phyloP scores from a whole-genome alignment of 2,113 vertebrate genomes.

The Micronycteris hirsuta region DNA sequence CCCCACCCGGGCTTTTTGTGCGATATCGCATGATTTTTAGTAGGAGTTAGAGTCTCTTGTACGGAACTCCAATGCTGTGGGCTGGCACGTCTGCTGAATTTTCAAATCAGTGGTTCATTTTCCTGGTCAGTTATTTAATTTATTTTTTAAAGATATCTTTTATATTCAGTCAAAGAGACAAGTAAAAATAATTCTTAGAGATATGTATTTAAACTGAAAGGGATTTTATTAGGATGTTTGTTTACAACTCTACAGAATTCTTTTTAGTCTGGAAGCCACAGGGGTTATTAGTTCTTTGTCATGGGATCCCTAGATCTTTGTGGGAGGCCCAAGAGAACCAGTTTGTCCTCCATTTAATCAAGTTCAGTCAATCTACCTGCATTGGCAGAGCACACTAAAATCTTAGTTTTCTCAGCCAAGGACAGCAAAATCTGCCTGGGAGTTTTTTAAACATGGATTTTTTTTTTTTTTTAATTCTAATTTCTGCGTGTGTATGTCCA shows the following conservation, averaged over 20 bases:
- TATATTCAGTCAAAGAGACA: constrained; percentile 51
- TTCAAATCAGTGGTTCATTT: constrained; percentile 69
- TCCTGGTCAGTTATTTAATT: constrained; percentile 49
- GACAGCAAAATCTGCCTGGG: background rate
- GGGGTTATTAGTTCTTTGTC: constrained; percentile 66
- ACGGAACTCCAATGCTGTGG: constrained; percentile 61
- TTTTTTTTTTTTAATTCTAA: no score
- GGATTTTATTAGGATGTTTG: constrained; percentile 51
- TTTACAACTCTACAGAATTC: constrained; percentile 49
- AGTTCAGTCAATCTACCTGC: constrained; percentile 29
- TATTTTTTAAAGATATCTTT: constrained; percentile 44
- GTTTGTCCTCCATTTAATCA: constrained; percentile 60
- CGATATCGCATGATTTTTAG: constrained; percentile 51
- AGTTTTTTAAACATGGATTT: constrained; percentile 32
- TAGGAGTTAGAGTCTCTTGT: constrained; percentile 46
- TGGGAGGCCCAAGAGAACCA: constrained; percentile 37
- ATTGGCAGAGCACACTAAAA: constrained; percentile 43
- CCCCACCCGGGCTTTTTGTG: constrained; percentile 27
- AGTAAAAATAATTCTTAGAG: constrained; percentile 53
- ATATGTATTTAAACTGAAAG: constrained; percentile 33
- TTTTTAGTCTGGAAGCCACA: constrained; percentile 42
- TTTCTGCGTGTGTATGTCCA: background rate
- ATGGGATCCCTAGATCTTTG: constrained; percentile 55
- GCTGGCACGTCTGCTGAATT: constrained; percentile 66
- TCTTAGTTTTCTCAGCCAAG: constrained; percentile 57